These are phyloP conservation scores for Drosophila multiciliata DNA, from an alignment of 2,888 invertebrate genomes.

Conservation along the genomic window DNA sequence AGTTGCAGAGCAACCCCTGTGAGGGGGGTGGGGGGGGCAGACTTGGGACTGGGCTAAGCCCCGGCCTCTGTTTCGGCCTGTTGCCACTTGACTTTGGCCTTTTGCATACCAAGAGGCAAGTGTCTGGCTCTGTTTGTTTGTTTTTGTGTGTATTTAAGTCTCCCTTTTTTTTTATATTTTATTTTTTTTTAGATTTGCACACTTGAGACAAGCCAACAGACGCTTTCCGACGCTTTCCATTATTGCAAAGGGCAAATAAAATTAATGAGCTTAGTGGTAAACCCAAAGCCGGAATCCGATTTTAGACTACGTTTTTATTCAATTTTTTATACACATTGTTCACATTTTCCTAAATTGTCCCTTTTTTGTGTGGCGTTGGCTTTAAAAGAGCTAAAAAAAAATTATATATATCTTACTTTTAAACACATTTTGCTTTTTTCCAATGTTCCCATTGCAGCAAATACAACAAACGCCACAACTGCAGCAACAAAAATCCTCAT, in stretches of 20 bases:
- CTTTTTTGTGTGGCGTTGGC: conserved; percentile 23
- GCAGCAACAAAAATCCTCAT: conserved; percentile 9
- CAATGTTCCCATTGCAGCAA: conserved; percentile 34
- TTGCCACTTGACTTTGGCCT: conserved; percentile 49
- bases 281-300: conserved; percentile 50
- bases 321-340: conserved; percentile 13
- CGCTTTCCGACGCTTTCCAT: conserved; percentile 21
- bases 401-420: conserved; percentile 7
- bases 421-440: neutral
- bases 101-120: conserved; percentile 40
- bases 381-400: conserved; percentile 24
- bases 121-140: conserved; percentile 1
- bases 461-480: neutral
- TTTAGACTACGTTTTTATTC: conserved; percentile 27
- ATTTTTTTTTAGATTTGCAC: conserved; percentile 36
- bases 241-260: conserved; percentile 60
- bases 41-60: conserved; percentile 21
- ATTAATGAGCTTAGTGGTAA: conserved; percentile 66
- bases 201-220: conserved; percentile 46
- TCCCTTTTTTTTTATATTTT: conserved; percentile 21
- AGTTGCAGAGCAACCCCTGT: conserved; percentile 23
- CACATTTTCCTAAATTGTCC: conserved; percentile 24
- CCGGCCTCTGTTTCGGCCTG: conserved; percentile 25
- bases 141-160: conserved; percentile 15
- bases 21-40: conserved; percentile 2